A percentile compares a stretch with the other conserved stretches of the same genome.
These are phyloP conservation scores for Sternarchorhynchus goeldii DNA, from an alignment of 2,797 vertebrate genomes.

Conservation along the genomic window DNA sequence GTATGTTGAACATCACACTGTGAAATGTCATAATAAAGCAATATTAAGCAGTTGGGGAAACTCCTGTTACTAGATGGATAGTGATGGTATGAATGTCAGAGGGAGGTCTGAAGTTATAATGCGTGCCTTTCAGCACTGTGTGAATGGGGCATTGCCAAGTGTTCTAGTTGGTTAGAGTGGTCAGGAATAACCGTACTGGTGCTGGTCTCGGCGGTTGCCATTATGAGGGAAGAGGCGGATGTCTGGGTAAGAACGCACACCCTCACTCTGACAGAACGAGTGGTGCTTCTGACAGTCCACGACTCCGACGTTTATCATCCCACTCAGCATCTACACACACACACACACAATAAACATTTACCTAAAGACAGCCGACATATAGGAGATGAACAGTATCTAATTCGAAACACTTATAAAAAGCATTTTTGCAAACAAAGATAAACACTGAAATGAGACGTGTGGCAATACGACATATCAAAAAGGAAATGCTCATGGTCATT, in stretches of 20 bases:
- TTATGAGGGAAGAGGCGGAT: conserved; percentile 84
- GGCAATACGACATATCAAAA: too few species aligned
- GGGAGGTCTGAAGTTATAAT: not conserved
- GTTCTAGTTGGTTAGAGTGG: not conserved
- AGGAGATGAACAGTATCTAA: too few species aligned
- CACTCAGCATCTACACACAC: conserved; percentile 78
- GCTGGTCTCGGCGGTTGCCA: conserved; percentile 67
- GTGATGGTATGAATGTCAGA: too few species aligned
- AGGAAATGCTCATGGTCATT: too few species aligned
- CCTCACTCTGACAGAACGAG: conserved; percentile 86
- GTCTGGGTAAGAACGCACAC: conserved; percentile 88
- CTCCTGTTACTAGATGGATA: too few species aligned
- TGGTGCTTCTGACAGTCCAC: conserved; percentile 91
- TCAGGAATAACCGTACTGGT: conserved; percentile 73
- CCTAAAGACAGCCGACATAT: not conserved
- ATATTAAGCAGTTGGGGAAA: too few species aligned
- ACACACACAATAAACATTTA: not conserved
- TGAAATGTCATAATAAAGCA: not conserved
- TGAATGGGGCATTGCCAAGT: not conserved
- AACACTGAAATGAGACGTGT: too few species aligned
- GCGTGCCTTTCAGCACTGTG: too few species aligned
- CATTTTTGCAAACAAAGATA: too few species aligned
- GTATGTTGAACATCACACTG: not conserved
- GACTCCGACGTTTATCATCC: conserved; percentile 85
- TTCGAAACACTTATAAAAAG: too few species aligned